These are phyloP conservation scores for Eupithecia exiguata DNA, from an alignment of 2,888 invertebrate genomes.

Conservation along the genomic window DNA sequence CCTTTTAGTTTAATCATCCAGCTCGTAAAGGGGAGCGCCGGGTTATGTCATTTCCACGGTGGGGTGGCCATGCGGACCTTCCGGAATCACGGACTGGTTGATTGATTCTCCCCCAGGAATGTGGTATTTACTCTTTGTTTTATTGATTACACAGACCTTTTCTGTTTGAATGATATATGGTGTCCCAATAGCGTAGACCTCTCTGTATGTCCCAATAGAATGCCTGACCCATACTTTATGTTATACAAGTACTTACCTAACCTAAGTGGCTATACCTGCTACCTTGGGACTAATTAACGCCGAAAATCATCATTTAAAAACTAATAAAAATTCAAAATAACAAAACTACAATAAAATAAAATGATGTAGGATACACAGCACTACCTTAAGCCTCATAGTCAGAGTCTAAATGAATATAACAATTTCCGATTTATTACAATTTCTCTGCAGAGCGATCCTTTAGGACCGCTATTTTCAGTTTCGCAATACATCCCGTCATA, in stretches of 20 bases:
- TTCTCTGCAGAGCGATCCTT: no score
- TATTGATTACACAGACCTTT: not conserved
- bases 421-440: no score
- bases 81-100: slow-evolving; percentile 1
- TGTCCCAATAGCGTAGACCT: not conserved
- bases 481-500: no score
- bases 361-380: no score
- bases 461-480: no score
- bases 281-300: not conserved
- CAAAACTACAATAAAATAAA: no score
- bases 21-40: slow-evolving; percentile 52
- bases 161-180: not conserved
- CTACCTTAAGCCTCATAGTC: no score
- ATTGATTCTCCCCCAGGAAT: not conserved
- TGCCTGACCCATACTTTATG: not conserved
- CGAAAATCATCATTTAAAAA: not conserved
- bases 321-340: not conserved
- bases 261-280: not conserved
- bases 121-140: not conserved
- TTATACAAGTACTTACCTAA: not conserved
- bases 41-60: slow-evolving; percentile 40
- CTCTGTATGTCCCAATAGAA: not conserved
- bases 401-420: no score
- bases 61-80: slow-evolving; percentile 22
- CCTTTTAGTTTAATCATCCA: slow-evolving; percentile 52